phyloP scores from a whole-genome alignment of 2,797 vertebrate species.

The Erpetoichthys calabaricus region DNA sequence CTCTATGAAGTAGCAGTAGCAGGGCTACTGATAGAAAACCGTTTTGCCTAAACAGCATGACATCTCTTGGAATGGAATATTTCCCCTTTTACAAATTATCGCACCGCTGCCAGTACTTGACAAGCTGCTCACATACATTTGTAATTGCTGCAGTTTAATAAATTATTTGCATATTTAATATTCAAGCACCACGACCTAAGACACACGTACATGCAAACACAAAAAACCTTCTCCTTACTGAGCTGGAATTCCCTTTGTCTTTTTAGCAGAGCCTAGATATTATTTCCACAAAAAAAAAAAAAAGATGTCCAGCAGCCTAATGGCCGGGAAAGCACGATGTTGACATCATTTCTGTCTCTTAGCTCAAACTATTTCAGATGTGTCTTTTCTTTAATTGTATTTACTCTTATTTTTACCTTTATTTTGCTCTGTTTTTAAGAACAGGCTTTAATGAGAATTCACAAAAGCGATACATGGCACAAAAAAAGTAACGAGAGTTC shows the following conservation, averaged over 20 bases:
- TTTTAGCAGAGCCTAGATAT: too few species aligned
- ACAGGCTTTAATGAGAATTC: not conserved
- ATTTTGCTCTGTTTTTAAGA: too few species aligned
- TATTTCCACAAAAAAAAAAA: not conserved
- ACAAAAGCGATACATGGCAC: conserved; percentile 55
- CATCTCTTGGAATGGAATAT: conserved; percentile 90
- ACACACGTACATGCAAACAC: not conserved
- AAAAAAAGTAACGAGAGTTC: conserved; percentile 51
- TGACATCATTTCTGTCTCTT: not conserved
- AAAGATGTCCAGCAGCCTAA: not conserved
- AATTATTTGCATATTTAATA: conserved; percentile 74
- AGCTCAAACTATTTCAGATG: not conserved
- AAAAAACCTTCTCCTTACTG: too few species aligned
- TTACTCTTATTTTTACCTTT: not conserved
- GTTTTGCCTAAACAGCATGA: conserved; percentile 82
- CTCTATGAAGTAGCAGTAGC: conserved; percentile 68
- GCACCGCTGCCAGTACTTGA: conserved; percentile 64
- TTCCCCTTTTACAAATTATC: conserved; percentile 64
- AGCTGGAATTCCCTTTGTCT: too few species aligned
- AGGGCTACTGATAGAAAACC: conserved; percentile 71
- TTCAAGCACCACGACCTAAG: conserved; percentile 45
- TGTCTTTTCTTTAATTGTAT: not conserved
- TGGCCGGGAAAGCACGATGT: not conserved
- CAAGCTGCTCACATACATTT: conserved; percentile 63
- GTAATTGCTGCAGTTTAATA: conserved; percentile 70